These are phyloP conservation scores for Drosophila macrothrix DNA, from an alignment of 2,888 invertebrate genomes.

Conservation along the genomic window DNA sequence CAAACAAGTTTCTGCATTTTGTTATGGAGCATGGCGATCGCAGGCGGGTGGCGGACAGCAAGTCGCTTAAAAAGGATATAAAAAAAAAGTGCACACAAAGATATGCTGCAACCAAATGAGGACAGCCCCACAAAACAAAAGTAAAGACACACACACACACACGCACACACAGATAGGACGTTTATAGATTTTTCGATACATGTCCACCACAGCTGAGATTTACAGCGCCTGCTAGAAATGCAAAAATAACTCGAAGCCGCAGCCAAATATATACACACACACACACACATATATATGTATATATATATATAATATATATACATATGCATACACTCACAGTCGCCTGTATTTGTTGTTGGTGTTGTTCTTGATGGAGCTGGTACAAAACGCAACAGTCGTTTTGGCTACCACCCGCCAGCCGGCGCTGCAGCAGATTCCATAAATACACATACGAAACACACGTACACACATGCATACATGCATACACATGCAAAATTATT, in stretches of 20 bases:
- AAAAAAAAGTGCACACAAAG: conserved; percentile 38
- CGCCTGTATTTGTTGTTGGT: conserved; percentile 12
- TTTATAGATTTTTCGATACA: conserved; percentile 59
- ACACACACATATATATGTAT: conserved; percentile 2
- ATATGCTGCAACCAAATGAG: conserved; percentile 44
- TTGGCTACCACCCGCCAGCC: conserved; percentile 51
- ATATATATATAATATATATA: conserved; percentile 10
- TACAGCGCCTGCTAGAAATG: conserved; percentile 52
- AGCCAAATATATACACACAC: conserved; percentile 41
- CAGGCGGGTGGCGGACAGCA: conserved; percentile 29
- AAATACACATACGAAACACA: conserved; percentile 25
- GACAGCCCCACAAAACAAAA: conserved; percentile 36
- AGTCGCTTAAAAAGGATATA: conserved; percentile 71
- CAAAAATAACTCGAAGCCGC: conserved; percentile 73
- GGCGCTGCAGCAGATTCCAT: conserved; percentile 40
- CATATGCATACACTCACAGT: conserved; percentile 2
- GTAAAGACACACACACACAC: conserved; percentile 15
- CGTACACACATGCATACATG: conserved; percentile 1
- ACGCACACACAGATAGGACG: conserved; percentile 6
- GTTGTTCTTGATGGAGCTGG: conserved; percentile 37
- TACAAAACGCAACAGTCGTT: conserved; percentile 69
- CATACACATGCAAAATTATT: conserved; percentile 35
- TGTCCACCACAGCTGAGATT: conserved; percentile 59
- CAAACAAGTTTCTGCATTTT: conserved; percentile 74
- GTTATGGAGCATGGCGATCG: conserved; percentile 44